These are phyloP conservation scores for Cosmia trapezina DNA, from an alignment of 2,888 invertebrate genomes.

Conservation along the genomic window DNA sequence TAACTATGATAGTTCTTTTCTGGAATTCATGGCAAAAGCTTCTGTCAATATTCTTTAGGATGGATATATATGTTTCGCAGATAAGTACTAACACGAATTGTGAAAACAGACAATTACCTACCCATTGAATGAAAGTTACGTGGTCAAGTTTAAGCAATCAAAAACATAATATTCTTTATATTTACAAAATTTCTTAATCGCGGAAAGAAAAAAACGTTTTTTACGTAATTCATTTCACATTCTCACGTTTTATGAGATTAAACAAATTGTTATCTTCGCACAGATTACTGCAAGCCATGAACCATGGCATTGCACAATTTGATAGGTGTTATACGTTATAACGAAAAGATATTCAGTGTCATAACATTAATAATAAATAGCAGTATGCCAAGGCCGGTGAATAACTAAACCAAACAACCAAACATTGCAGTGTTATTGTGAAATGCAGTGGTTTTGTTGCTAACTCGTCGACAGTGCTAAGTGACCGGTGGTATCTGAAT, in stretches of 20 bases:
- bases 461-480: conserved; percentile 23
- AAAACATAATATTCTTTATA: conserved; percentile 31
- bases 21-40: not conserved
- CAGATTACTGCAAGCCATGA: conserved; percentile 33
- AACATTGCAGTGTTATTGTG: conserved; percentile 51
- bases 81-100: not conserved
- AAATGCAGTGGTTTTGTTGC: conserved; percentile 31
- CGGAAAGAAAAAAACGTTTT: conserved; percentile 42
- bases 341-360: conserved; percentile 47
- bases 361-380: conserved; percentile 51
- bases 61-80: not conserved
- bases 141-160: conserved; percentile 38
- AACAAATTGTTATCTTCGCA: conserved; percentile 42
- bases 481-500: conserved; percentile 8
- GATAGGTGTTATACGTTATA: conserved; percentile 62
- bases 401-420: conserved; percentile 62
- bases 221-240: conserved; percentile 49
- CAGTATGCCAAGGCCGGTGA: conserved; percentile 70
- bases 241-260: conserved; percentile 44
- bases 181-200: conserved; percentile 47
- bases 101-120: not conserved
- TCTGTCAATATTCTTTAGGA: not conserved
- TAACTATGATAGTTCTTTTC: not conserved
- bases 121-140: conserved; percentile 22
- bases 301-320: conserved; percentile 54